Percentiles rank a stretch among this genome's conserved stretches.
Evolutionary conservation across 2,888 invertebrate species (phyloP).

Genomic region (Pseudococcus viburni): DNA sequence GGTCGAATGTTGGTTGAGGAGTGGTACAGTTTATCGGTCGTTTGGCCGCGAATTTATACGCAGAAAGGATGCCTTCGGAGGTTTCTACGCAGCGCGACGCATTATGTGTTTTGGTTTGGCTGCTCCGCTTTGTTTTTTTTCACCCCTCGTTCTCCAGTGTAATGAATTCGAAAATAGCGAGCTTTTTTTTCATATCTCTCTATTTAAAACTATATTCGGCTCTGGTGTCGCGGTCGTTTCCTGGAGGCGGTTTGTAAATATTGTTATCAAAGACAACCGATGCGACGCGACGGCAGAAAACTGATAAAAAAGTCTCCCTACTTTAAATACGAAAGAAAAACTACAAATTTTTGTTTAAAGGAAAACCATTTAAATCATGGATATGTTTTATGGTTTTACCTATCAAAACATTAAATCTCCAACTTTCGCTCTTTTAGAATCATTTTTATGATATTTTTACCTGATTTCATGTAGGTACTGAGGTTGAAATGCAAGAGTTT

Average conservation of each 20-base stretch:
- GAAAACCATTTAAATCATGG: no score
- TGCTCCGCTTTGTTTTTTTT: constrained; percentile 7
- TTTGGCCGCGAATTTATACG: background rate
- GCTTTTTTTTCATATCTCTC: constrained; percentile 2
- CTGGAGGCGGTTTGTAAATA: background rate
- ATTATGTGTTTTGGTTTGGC: background rate
- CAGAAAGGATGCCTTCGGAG: background rate
- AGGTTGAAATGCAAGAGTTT: no score
- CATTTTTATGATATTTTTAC: no score
- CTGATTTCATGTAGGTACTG: no score
- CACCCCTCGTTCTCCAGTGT: background rate
- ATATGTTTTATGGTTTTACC: no score
- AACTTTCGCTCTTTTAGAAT: no score
- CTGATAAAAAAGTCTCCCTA: background rate
- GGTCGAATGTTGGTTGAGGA: background rate
- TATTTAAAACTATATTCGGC: background rate
- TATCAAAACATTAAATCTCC: no score
- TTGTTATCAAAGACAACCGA: background rate
- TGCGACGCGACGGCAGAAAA: background rate
- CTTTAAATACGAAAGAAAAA: background rate
- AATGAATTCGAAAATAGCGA: background rate
- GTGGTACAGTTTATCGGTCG: background rate
- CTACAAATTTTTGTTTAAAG: no score
- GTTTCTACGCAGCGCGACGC: background rate
- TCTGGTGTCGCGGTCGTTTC: background rate